phyloP scores from a whole-genome alignment of 2,797 vertebrate genomes.

The Microctenopoma steveboyesi region DNA sequence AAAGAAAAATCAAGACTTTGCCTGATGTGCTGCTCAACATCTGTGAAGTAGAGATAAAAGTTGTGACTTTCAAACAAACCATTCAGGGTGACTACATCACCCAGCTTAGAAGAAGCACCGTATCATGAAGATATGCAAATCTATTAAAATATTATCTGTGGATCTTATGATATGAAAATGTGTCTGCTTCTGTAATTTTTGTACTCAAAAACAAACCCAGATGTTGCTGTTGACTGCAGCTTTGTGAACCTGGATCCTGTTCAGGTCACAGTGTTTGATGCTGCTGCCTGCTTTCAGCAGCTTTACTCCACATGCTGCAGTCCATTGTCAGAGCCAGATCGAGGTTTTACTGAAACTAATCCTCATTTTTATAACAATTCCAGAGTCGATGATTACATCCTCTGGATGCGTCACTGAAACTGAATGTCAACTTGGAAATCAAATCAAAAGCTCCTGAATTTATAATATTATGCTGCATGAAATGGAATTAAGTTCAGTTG shows the following conservation, averaged over 20 bases:
- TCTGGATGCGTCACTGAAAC: constrained; percentile 20
- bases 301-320: constrained; percentile 36
- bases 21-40: background rate
- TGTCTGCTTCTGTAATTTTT: background rate
- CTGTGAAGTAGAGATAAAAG: too few relatives aligned
- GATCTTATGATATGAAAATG: too few relatives aligned
- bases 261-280: constrained; percentile 24
- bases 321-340: constrained; percentile 34
- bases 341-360: constrained; percentile 57
- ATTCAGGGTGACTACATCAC: too few relatives aligned
- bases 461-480: background rate
- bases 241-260: constrained; percentile 18
- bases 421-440: constrained; percentile 17
- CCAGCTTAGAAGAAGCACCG: too few relatives aligned
- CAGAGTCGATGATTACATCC: constrained; percentile 30
- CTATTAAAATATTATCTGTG: too few relatives aligned
- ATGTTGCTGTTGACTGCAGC: background rate
- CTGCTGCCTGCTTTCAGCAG: constrained; percentile 28
- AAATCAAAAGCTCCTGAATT: constrained; percentile 13
- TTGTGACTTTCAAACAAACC: too few relatives aligned
- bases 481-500: background rate
- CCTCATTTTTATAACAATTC: constrained; percentile 53
- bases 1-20: background rate
- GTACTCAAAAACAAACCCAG: too few relatives aligned
- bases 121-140: too few relatives aligned